Evolutionary conservation across 2,797 vertebrate genomes (phyloP), one percentile per base, ranked within the genome.

Genomic region (Anguilla marmorata): DNA sequence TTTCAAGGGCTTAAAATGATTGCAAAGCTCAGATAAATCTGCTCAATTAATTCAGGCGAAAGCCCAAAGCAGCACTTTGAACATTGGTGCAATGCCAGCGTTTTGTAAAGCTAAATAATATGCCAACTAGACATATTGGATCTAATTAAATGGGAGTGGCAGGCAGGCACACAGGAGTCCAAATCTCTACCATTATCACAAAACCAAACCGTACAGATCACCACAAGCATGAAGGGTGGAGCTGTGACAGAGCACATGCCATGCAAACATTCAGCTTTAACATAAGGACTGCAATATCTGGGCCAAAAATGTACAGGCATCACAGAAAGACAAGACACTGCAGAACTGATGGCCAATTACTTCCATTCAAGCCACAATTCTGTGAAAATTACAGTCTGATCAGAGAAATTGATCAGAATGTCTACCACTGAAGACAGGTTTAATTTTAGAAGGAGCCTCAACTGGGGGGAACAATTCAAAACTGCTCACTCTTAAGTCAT

Each of bases 21-120:
- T 86, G 86, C 83, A 90, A 90, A 41, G 52, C 58, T 80, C 6
- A 60, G 37, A 86, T 86, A 87, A 88, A 87, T 87, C 66, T 6
- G 85, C 88, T 84, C n/a, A 63, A 86, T 88, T 79, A 88, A 86
- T 86, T 87, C 60, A 88, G 41, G 63, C 54, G 56, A 85, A 74
- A 27, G 19, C 45, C 54, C 19, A 14, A 56, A 69, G 12, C 37
- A 80, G 56, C 88, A 86, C 58, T 52, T 14, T 14, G 21, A 1
- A 50, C 16, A 69, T 54, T 12, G n/a, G 60, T 33, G 41, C 41
- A 56, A 54, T 27, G 27, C n/a, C 66, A 86, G 79, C 54, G 14
- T 33, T 52, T 54, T 56, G 12, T 82, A 48, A 50, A 82, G 45
- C 41, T 52, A n/a, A n/a, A 82, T 9, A 19, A 58, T 27, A 48